phyloP scores from a whole-genome alignment of 2,888 invertebrate species.

The Anticlea derivata region DNA sequence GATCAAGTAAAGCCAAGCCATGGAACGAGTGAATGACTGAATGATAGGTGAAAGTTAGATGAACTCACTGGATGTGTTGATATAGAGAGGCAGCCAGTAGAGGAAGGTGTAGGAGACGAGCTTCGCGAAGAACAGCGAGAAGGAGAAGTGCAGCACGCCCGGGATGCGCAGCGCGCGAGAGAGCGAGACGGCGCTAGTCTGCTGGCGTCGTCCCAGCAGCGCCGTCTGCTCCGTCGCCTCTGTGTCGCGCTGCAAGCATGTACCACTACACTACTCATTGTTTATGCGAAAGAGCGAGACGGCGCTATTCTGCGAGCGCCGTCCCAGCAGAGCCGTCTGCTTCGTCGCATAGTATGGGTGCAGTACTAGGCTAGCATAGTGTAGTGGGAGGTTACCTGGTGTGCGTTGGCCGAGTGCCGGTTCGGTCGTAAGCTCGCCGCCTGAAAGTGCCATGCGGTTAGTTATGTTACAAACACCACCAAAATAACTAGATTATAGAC shows the following conservation, averaged over 20 bases:
- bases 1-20: no score
- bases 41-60: no score
- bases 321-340: constrained; percentile 74
- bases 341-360: constrained; percentile 37
- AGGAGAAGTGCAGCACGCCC: constrained; percentile 96
- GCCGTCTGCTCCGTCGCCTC: constrained; percentile 62
- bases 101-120: constrained; percentile 98
- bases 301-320: constrained; percentile 79
- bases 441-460: constrained; percentile 61
- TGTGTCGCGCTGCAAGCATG: constrained; percentile 40
- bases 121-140: constrained; percentile 97
- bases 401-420: constrained; percentile 64
- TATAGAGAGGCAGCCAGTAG: constrained; percentile 97
- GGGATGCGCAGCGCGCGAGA: constrained; percentile 92
- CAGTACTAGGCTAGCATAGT: background rate
- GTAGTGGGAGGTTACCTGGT: constrained; percentile 44
- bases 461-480: background rate
- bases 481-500: no score
- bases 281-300: constrained; percentile 89
- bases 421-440: constrained; percentile 68
- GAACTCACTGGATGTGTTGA: constrained; percentile 91
- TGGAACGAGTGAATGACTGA: no score
- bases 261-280: no score
- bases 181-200: constrained; percentile 87
- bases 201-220: constrained; percentile 79